phyloP scores from a whole-genome alignment of 2,888 invertebrate genomes.

The Catonia carolina region DNA sequence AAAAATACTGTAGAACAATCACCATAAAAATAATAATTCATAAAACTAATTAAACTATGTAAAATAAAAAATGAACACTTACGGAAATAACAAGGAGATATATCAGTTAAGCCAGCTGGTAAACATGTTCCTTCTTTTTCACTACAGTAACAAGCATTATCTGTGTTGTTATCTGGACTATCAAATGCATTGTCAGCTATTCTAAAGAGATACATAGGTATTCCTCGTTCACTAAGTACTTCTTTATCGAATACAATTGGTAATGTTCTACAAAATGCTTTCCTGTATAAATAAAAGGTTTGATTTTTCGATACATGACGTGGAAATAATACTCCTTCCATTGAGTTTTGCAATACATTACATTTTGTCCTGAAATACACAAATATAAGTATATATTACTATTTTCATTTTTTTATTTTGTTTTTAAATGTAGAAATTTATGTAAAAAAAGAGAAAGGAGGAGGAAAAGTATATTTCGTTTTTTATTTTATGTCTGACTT shows the following conservation, averaged over 20 bases:
- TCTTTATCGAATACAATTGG: slow-evolving; percentile 47
- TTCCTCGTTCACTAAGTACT: slow-evolving; percentile 44
- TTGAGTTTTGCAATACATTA: slow-evolving; percentile 58
- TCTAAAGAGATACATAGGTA: slow-evolving; percentile 54
- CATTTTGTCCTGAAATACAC: slow-evolving; percentile 48
- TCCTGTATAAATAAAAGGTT: slow-evolving; percentile 58
- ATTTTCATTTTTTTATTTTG: too few species aligned
- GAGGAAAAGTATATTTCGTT: too few species aligned
- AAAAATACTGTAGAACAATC: too few species aligned
- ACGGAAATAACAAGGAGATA: slow-evolving; percentile 68
- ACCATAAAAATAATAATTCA: slow-evolving; percentile 44
- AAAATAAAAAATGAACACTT: slow-evolving; percentile 38
- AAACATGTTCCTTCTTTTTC: slow-evolving; percentile 47
- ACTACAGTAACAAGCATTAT: slow-evolving; percentile 58
- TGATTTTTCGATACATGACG: slow-evolving; percentile 50
- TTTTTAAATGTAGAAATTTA: too few species aligned
- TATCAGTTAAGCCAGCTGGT: slow-evolving; percentile 56
- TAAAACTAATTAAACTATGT: slow-evolving; percentile 44
- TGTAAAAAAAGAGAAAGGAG: too few species aligned
- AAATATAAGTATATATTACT: too few species aligned
- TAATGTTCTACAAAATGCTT: slow-evolving; percentile 67
- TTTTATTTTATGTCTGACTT: too few species aligned
- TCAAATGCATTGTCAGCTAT: slow-evolving; percentile 56
- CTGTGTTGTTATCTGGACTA: slow-evolving; percentile 47
- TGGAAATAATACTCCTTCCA: slow-evolving; percentile 68